Evolutionary conservation across 37 sponge, comb jelly and placozoan genomes (phyloP), one percentile per base, ranked within the genome.

Genomic region (Beroe forskalii): DNA sequence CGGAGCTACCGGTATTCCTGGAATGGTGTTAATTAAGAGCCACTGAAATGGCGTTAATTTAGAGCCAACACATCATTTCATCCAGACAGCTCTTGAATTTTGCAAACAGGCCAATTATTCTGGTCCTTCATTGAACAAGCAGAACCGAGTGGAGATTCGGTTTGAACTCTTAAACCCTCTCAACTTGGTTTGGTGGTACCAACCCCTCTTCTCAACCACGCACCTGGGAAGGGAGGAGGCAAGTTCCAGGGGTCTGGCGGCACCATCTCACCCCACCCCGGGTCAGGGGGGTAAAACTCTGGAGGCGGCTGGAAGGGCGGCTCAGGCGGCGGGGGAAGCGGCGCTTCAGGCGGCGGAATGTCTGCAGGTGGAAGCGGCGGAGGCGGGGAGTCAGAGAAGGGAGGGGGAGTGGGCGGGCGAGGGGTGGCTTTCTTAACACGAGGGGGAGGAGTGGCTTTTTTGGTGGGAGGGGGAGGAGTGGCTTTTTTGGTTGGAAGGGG

Each of bases 1-100:
- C 4, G 72, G 72, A 37, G 72, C 72, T 20, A 37, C 38, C 39
- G 72, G 72, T 37, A 69, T 69, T 35, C 72, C 72, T 69, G 35
- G 39, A 36, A 32, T 3, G 17, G n/a, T n/a, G n/a, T n/a, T n/a
- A n/a, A n/a, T n/a, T n/a, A n/a, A n/a, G n/a, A n/a, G n/a, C n/a
- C n/a, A n/a, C n/a, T n/a, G n/a, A n/a, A n/a, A n/a, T n/a, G n/a
- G n/a, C n/a, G n/a, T n/a, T n/a, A n/a, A n/a, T n/a, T n/a, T n/a
- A n/a, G n/a, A n/a, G n/a, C n/a, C n/a, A n/a, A n/a, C n/a, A n/a
- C n/a, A n/a, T n/a, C n/a, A n/a, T n/a, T n/a, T n/a, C n/a, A n/a
- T n/a, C n/a, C n/a, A n/a, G n/a, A n/a, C n/a, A n/a, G n/a, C n/a
- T n/a, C n/a, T n/a, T n/a, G n/a, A n/a, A n/a, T n/a, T n/a, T n/a